Base-by-base conservation (phyloP, 2,113 vertebrate genomes). In the Tupaia chinensis region DNA sequence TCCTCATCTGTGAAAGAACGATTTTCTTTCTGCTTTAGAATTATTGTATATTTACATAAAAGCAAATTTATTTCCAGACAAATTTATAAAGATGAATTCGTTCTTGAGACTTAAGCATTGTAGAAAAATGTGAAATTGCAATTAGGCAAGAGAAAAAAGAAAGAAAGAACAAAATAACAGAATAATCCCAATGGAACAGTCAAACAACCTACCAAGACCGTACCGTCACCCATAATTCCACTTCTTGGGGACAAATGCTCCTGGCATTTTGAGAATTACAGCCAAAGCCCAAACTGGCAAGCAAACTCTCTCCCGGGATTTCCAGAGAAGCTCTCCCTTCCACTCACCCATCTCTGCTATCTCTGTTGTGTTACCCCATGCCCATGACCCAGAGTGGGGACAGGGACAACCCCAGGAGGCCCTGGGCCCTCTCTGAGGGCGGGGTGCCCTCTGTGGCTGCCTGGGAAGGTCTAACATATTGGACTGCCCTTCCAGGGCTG, bases 61-160 rank as follows among this genome's bases (percentile, higher is more conserved):
- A 89, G 65, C n/a, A 85, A 79, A 80, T 92, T 93, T 91, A 76
- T 66, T 88, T 95, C 56, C 74, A 86, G 88, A 34, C 82, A 72
- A 74, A 79, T 96, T 92, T 95, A 89, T 81, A 86, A 82, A 90
- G 44, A 91, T 32, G 54, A 66, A 82, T 93, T 93, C 74, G 70
- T 70, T 91, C 61, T 92, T 54, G 87, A 81, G 58, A 88, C 23
- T 61, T 73, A 22, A 58, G 53, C 60, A 74, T 19, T n/a, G 54
- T 58, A 60, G 88, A 90, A 88, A 91, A 91, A 68, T n/a, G 13
- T 58, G 81, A 85, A 92, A 84, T 88, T 87, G 69, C 58, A 84
- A 17, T 89, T 94, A 94, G 73, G 58, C 23, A 72, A 65, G 79
- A 85, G n/a, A 32, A 72, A 58, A 79, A 73, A 78, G 32, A 66